phyloP scores from a whole-genome alignment of 2,113 vertebrate species.

The Indri indri region DNA sequence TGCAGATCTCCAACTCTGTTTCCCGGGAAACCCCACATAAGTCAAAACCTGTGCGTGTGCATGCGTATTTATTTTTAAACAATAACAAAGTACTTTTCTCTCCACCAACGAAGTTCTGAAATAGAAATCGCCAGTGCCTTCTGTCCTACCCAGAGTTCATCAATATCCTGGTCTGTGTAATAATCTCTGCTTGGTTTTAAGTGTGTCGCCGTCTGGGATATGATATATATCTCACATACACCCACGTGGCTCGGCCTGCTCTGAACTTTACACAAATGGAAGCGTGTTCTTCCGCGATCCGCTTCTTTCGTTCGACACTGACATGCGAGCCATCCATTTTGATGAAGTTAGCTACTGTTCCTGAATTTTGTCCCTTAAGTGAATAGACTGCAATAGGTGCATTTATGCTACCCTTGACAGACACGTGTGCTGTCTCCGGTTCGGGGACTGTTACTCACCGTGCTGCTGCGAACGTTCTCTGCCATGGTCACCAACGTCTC shows the following conservation, averaged over 20 bases:
- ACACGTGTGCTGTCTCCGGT: neutral
- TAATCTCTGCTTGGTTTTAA: neutral
- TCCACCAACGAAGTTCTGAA: neutral
- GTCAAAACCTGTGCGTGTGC: neutral
- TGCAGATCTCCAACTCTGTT: neutral
- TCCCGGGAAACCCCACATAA: neutral
- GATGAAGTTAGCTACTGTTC: neutral
- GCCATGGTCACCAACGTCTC: neutral
- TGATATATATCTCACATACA: neutral
- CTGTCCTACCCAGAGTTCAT: neutral
- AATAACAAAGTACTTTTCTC: neutral
- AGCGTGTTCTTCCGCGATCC: neutral
- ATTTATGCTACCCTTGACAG: neutral
- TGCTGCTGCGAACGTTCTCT: neutral
- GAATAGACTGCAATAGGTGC: neutral
- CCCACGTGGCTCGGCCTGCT: neutral
- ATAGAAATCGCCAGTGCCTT: neutral
- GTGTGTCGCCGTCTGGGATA: neutral
- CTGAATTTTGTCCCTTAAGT: neutral
- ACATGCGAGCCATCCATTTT: neutral
- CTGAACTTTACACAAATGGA: neutral
- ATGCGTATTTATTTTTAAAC: slow-evolving; percentile 17
- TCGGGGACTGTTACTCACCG: neutral
- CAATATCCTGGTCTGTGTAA: neutral
- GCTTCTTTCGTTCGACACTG: neutral